Conservation (phyloP, 2,113 vertebrate genomes). For the Corythornis vintsioides region DNA sequence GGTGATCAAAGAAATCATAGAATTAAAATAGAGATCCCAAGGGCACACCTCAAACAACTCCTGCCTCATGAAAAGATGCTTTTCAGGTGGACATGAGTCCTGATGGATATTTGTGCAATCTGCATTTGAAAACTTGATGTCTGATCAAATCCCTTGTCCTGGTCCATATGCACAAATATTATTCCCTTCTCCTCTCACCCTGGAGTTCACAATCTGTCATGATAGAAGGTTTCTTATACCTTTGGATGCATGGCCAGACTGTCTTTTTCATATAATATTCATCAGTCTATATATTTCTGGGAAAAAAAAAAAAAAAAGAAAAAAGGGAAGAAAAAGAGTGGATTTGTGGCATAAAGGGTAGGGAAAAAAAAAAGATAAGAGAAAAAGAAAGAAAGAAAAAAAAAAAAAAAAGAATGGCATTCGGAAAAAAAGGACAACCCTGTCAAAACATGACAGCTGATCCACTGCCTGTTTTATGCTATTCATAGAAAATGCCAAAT, state of each 20-base stretch:
- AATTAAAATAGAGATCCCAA: background rate
- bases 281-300: conserved; percentile 10
- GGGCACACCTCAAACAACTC: background rate
- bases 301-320: background rate
- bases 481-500: conserved; percentile 82
- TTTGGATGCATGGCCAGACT: background rate
- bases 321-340: background rate
- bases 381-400: background rate
- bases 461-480: conserved; percentile 77
- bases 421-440: conserved; percentile 78
- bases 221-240: conserved; percentile 20
- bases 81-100: conserved; percentile 41
- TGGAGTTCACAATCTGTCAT: conserved; percentile 15
- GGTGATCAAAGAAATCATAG: background rate
- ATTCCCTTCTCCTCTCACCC: background rate
- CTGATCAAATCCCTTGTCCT: background rate
- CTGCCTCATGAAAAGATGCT: background rate
- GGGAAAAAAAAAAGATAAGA: background rate
- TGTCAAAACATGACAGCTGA: conserved; percentile 80
- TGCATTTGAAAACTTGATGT: conserved; percentile 23
- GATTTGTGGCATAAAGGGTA: conserved; percentile 31
- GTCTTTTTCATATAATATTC: conserved; percentile 47
- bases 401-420: conserved; percentile 61
- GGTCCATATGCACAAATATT: background rate
- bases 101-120: background rate